phyloP scores from a whole-genome alignment of 2,113 vertebrate species.

The Anhinga rufa region DNA sequence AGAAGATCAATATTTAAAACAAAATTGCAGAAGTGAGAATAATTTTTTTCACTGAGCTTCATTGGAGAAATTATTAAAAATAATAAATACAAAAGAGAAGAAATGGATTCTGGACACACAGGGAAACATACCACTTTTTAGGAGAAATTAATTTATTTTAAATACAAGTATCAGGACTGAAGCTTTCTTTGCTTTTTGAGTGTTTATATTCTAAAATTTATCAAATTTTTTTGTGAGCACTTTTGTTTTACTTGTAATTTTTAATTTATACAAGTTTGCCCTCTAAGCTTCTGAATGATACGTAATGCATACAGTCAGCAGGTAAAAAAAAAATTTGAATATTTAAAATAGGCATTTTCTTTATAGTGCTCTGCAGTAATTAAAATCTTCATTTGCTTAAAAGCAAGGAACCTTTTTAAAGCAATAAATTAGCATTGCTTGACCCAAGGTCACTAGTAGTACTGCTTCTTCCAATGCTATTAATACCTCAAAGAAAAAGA shows the following conservation, averaged over 20 bases:
- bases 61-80: not conserved
- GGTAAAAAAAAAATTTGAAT: slow-evolving; percentile 53
- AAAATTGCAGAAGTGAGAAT: not conserved
- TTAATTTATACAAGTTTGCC: slow-evolving; percentile 41
- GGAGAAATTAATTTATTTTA: not conserved
- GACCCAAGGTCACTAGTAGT: slow-evolving; percentile 45
- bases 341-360: slow-evolving; percentile 55
- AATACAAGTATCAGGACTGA: not conserved
- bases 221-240: not conserved
- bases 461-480: slow-evolving; percentile 51
- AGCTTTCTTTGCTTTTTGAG: not conserved
- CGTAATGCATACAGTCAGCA: slow-evolving; percentile 46
- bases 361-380: slow-evolving; percentile 47
- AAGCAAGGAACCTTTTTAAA: slow-evolving; percentile 60
- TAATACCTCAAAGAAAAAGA: slow-evolving; percentile 63
- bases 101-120: not conserved
- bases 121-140: not conserved
- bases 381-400: slow-evolving; percentile 70
- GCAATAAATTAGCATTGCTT: slow-evolving; percentile 61
- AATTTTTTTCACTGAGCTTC: not conserved
- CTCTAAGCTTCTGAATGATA: slow-evolving; percentile 48
- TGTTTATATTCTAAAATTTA: not conserved
- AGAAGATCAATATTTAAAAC: slow-evolving; percentile 5
- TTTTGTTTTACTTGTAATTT: not conserved
- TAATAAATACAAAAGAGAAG: not conserved